Conservation (phyloP, 2,113 vertebrate genomes). For the Heterocephalus glaber region DNA sequence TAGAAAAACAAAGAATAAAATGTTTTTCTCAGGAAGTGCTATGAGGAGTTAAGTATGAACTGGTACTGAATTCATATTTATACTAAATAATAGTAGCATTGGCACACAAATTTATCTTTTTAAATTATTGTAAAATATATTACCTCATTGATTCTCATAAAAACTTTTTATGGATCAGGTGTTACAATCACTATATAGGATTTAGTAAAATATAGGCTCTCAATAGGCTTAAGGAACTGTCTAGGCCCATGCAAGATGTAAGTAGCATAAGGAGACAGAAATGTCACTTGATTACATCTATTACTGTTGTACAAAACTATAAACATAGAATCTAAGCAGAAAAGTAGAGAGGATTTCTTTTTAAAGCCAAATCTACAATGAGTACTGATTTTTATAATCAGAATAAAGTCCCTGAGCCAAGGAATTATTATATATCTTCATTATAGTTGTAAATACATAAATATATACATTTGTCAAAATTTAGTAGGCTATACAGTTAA, state of each 20-base stretch:
- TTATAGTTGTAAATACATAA: not conserved
- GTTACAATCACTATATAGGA: not conserved
- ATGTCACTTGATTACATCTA: not conserved
- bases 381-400: not conserved
- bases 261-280: not conserved
- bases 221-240: not conserved
- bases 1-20: not conserved
- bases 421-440: not conserved
- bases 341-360: not conserved
- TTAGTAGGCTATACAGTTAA: not conserved
- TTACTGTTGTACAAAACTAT: not conserved
- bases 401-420: not conserved
- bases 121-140: not conserved
- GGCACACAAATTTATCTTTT: not conserved
- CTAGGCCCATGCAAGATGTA: not conserved
- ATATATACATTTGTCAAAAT: not conserved
- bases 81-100: not conserved
- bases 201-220: not conserved
- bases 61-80: not conserved
- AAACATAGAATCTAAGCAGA: not conserved
- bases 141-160: not conserved
- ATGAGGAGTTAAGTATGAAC: not conserved
- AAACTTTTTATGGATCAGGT: not conserved
- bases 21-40: not conserved
- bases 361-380: not conserved